phyloP scores from a whole-genome alignment of 2,797 vertebrate species.

The Cossypha polioptera region DNA sequence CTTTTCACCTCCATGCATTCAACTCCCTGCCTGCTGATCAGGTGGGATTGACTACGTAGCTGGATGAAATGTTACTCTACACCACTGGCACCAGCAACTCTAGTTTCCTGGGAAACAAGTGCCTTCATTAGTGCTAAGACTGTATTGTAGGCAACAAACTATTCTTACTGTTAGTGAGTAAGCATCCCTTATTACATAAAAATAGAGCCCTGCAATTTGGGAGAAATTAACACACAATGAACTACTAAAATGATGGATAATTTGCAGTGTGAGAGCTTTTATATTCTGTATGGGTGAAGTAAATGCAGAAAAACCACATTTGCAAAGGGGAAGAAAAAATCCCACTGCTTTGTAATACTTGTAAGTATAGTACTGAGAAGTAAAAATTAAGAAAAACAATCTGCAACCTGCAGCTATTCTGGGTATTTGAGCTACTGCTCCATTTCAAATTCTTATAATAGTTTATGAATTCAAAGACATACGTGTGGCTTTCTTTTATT shows the following conservation, averaged over 20 bases:
- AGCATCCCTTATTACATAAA: slow-evolving; percentile 70
- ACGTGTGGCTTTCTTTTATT: not conserved
- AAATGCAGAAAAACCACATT: not conserved
- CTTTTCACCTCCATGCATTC: not conserved
- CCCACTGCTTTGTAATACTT: not conserved
- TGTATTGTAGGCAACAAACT: slow-evolving; percentile 66
- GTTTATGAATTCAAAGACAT: not conserved
- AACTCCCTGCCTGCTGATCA: not conserved
- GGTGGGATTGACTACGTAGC: not conserved
- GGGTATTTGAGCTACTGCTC: not conserved
- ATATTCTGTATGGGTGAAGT: not conserved
- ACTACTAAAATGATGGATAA: slow-evolving; percentile 17
- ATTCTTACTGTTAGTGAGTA: slow-evolving; percentile 66
- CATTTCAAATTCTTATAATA: not conserved
- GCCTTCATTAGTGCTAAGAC: slow-evolving; percentile 48
- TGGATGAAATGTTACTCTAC: not conserved
- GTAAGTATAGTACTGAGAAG: not conserved
- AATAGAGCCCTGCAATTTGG: slow-evolving; percentile 59
- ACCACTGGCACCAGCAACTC: slow-evolving; percentile 25
- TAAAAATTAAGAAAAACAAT: not conserved
- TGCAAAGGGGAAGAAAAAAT: not conserved
- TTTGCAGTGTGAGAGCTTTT: slow-evolving; percentile 15
- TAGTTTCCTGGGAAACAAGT: slow-evolving; percentile 74
- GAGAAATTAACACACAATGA: slow-evolving; percentile 26
- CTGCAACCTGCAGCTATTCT: not conserved